Conservation (phyloP, 2,113 vertebrate species). For the Micronycteris hirsuta region DNA sequence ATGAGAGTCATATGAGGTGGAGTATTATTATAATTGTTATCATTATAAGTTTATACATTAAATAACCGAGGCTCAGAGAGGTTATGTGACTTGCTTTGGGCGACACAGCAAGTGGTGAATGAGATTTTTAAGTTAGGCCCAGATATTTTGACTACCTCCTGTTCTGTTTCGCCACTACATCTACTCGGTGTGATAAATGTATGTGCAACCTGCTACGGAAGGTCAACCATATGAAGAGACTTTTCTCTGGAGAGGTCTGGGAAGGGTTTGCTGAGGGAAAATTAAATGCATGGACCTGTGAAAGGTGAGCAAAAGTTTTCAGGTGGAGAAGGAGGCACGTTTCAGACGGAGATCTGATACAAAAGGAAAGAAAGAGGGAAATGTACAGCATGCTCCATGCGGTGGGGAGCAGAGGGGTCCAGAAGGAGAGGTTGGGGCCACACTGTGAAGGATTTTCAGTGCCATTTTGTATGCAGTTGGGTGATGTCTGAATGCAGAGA, state of each 20-base stretch:
- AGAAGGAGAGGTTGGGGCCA: neutral
- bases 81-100: neutral
- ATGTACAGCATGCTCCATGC: neutral
- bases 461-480: neutral
- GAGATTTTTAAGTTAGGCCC: neutral
- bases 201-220: neutral
- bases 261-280: neutral
- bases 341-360: neutral
- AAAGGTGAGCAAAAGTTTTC: neutral
- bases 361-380: constrained; percentile 3
- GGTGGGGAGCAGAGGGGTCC: neutral
- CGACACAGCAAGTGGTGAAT: neutral
- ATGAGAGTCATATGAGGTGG: neutral
- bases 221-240: neutral
- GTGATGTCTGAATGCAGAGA: neutral
- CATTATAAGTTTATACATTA: neutral
- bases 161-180: neutral
- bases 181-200: neutral
- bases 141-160: neutral
- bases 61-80: neutral
- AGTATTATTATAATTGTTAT: neutral
- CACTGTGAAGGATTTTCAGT: neutral
- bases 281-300: neutral
- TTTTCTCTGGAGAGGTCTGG: neutral
- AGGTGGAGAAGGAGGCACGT: neutral